These are phyloP conservation scores for Ectemnius cavifrons DNA, from an alignment of 2,888 invertebrate genomes.

Conservation along the genomic window DNA sequence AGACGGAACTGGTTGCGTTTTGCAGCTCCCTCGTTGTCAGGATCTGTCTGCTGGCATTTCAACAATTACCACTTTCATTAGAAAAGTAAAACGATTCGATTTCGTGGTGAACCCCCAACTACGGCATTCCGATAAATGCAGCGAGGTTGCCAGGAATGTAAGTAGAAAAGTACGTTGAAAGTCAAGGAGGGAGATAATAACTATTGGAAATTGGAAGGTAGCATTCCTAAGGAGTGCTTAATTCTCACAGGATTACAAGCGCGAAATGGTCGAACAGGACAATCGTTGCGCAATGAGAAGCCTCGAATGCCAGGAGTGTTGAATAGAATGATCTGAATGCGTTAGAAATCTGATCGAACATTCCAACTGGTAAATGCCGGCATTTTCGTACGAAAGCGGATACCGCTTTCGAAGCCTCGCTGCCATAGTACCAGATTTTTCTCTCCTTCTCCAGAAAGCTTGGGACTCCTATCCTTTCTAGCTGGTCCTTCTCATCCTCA, in stretches of 20 bases:
- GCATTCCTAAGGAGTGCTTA: constrained; percentile 11
- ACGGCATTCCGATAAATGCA: too few species aligned
- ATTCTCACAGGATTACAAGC: constrained; percentile 20
- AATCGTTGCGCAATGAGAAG: constrained; percentile 39
- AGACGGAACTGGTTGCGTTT: too few species aligned
- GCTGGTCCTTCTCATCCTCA: constrained; percentile 15
- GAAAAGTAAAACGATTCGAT: background rate
- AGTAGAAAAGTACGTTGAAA: too few species aligned
- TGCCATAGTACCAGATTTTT: constrained; percentile 24
- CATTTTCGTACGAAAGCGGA: constrained; percentile 46
- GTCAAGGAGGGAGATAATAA: background rate
- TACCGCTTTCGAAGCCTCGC: constrained; percentile 17
- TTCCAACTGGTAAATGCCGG: constrained; percentile 20
- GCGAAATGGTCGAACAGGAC: constrained; percentile 10
- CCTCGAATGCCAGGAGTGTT: background rate
- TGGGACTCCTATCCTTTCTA: constrained; percentile 6
- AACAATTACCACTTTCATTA: too few species aligned
- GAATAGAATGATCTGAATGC: background rate
- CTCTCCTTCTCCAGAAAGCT: constrained; percentile 22
- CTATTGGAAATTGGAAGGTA: constrained; percentile 4
- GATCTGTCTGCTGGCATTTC: too few species aligned
- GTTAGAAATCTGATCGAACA: constrained; percentile 43
- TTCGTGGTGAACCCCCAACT: background rate
- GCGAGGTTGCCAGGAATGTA: too few species aligned
- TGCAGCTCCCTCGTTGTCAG: too few species aligned